Evolutionary conservation across 2,888 invertebrate species (phyloP), one percentile per base, ranked within the genome.

Genomic region (Ernsta delagoae): DNA sequence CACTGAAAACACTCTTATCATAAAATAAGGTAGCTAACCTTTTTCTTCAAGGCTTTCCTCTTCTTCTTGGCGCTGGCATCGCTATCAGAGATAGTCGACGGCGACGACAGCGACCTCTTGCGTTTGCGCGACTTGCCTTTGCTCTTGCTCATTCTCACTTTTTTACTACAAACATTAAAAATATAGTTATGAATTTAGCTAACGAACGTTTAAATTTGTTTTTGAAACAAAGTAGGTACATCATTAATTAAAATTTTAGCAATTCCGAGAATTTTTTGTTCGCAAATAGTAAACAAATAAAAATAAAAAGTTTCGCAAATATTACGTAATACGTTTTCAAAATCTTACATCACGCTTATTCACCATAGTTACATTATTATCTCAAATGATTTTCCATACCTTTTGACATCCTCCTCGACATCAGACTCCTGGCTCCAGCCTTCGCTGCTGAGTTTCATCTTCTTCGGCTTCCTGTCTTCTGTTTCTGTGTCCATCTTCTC

Each of bases 361-460:
- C n/a, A n/a, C n/a, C n/a, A n/a, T n/a, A n/a, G n/a, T n/a, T n/a
- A n/a, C n/a, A n/a, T n/a, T n/a, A n/a, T 16, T 16, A 16, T 16
- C 16, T 16, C 16, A 16, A 16, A 16, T 16, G 0, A 16, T 1
- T 16, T 16, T 11, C 0, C n/a, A n/a, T 45, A 90, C 89, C 76
- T 82, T 70, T 88, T 89, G 0, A 83, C 84, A 0, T 85, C 87
- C 5, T 87, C 88, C 1, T 90, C 89, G 0, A 86, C 50, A 16
- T 92, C 92, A 0, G 90, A 90, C 77, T 92, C 93, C 75, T 92
- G 90, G 66, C 92, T 92, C 92, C 93, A 93, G 0, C 87, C 86
- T 70, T 91, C 93, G 65, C 86, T 87, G 75, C 84, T 85, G 3
- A 88, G 70, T 76, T 88, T 89, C 0, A 83, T 74, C 77, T 87